A percentile compares a stretch with the other conserved stretches of the same genome.
These are phyloP conservation scores for Mormyrus iriodes DNA, from an alignment of 2,113 vertebrate genomes.

Conservation along the genomic window DNA sequence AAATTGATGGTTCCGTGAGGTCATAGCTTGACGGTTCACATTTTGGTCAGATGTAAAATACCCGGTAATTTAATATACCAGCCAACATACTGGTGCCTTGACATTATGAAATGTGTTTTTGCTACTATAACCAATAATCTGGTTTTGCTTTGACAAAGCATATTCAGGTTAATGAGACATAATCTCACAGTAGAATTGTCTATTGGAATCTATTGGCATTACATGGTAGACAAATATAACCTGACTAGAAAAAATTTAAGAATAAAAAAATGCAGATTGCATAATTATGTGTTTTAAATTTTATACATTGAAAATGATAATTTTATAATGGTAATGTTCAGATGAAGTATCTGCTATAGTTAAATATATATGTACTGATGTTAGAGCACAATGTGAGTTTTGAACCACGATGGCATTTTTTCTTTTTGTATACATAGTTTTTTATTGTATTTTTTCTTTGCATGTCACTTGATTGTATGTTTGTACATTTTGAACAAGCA, in stretches of 20 bases:
- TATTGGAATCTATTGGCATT: neutral
- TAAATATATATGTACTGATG: constrained; percentile 56
- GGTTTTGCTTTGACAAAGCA: neutral
- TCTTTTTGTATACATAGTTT: constrained; percentile 92
- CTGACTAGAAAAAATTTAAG: neutral
- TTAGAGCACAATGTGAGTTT: constrained; percentile 81
- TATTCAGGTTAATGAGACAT: neutral
- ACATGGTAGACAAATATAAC: neutral
- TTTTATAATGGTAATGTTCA: neutral
- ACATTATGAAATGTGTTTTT: constrained; percentile 2
- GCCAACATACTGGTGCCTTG: constrained; percentile 16
- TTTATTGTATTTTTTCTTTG: constrained; percentile 21
- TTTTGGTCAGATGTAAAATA: neutral
- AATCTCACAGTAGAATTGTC: too few species aligned
- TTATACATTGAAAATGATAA: neutral
- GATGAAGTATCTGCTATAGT: constrained; percentile 65
- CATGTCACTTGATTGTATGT: constrained; percentile 18
- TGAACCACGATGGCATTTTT: constrained; percentile 87
- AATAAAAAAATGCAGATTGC: neutral
- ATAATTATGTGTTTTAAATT: neutral
- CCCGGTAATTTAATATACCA: constrained; percentile 17
- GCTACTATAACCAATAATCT: constrained; percentile 11
- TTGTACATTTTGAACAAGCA: constrained; percentile 86
- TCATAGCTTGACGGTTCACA: neutral
- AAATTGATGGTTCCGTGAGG: neutral